Evolutionary conservation across 2,797 vertebrate species (phyloP).

Genomic region (Chelonia mydas): DNA sequence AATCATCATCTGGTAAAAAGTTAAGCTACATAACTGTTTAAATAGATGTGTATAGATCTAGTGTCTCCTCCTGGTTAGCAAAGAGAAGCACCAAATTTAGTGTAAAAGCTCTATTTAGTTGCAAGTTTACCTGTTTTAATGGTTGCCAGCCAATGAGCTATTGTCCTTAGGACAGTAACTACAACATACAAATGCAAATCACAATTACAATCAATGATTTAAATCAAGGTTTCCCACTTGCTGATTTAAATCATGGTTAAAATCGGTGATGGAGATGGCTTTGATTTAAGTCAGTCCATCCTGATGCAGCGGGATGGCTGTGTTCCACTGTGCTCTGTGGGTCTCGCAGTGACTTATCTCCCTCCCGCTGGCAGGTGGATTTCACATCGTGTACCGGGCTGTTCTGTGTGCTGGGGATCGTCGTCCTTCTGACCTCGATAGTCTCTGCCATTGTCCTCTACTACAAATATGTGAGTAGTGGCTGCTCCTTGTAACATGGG

Average conservation of each 20-base stretch:
- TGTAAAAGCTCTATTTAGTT: neutral
- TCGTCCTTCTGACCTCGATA: constrained; percentile 90
- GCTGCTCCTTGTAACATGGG: neutral
- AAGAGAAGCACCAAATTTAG: neutral
- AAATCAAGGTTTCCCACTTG: neutral
- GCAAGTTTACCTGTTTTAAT: neutral
- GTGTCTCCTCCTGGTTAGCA: neutral
- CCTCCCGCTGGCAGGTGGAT: constrained; percentile 87
- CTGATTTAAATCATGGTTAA: neutral
- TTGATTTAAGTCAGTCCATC: neutral
- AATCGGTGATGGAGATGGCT: neutral
- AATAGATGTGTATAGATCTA: neutral
- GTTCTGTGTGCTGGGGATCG: constrained; percentile 88
- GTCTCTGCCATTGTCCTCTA: constrained; percentile 89
- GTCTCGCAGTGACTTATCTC: neutral
- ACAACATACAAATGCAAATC: neutral
- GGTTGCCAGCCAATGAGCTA: neutral
- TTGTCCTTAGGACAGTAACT: neutral
- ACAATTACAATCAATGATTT: neutral
- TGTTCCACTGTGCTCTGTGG: neutral
- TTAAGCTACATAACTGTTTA: neutral
- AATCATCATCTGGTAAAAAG: neutral
- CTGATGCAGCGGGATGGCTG: neutral
- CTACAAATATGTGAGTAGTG: constrained; percentile 90
- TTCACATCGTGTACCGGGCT: constrained; percentile 94